Conservation (phyloP, 2,113 vertebrate genomes). For the Carettochelys insculpta region DNA sequence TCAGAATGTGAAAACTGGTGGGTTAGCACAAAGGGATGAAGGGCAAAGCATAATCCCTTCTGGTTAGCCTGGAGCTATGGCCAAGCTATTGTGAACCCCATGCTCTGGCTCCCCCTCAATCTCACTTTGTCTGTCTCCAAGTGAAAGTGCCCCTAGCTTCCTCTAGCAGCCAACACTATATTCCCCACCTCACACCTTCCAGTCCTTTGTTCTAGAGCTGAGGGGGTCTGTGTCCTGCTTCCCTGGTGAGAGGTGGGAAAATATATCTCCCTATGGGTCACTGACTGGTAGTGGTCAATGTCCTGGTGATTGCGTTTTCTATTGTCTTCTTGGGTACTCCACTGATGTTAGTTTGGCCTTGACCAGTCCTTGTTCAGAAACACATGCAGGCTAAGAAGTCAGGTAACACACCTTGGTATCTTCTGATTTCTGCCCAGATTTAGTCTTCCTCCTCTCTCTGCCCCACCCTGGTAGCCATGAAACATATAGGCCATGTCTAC, state of each 20-base stretch:
- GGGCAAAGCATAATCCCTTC: background rate
- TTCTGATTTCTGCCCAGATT: background rate
- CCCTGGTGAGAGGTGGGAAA: background rate
- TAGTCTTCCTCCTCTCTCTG: background rate
- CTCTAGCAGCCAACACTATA: background rate
- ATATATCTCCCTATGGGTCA: background rate
- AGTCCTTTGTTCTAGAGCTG: background rate
- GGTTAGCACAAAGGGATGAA: background rate
- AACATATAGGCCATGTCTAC: no score
- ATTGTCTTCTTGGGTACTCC: background rate
- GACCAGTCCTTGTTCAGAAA: background rate
- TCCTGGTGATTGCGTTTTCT: background rate
- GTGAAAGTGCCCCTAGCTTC: background rate
- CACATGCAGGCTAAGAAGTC: background rate
- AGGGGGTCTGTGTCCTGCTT: background rate
- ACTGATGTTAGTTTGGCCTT: background rate
- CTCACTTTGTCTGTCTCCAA: background rate
- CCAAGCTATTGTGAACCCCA: background rate
- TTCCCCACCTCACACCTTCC: background rate
- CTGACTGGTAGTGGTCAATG: background rate
- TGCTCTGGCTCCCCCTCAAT: background rate
- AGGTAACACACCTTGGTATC: no score
- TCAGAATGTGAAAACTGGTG: background rate
- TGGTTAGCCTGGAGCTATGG: background rate
- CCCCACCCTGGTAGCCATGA: background rate